Evolutionary conservation across 2,888 invertebrate genomes (phyloP), one percentile per base, ranked within the genome.

Genomic region (Leucozona laternaria): DNA sequence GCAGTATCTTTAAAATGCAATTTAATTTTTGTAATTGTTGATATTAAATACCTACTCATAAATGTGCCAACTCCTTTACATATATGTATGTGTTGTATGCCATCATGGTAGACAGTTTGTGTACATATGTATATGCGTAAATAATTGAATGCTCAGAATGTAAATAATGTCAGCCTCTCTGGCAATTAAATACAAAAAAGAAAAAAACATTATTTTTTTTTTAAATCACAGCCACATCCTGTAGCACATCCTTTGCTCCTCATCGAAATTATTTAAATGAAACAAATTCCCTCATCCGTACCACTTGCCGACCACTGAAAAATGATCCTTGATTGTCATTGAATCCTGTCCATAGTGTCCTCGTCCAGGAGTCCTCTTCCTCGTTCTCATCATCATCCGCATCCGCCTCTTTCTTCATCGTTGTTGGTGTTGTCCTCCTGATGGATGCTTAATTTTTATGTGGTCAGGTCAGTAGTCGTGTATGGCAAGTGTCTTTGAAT

Each of bases 321-420:
- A 68, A 68, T 62, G 71, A 81, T 80, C 72, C 81, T 80, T 81
- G 80, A 77, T 77, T 77, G 77, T 78, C 80, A 81, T 78, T 85
- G 80, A 85, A 57, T 72, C 43, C 58, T 62, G n/a, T 25, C 58
- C 50, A 34, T 15, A 25, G 22, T 25, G 53, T 15, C 48, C 31
- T 66, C 28, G 17, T 31, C 6, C 17, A 22, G 22, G 22, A 20
- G 4, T 25, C 4, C n/a, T n/a, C n/a, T n/a, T n/a, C 40, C 25
- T 62, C 25, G 10, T 28, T 1, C n/a, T 37, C 60, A 8, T 40
- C 13, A 13, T 48, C 20, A 37, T 60, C n/a, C 28, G 15, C n/a
- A 25, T 25, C n/a, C 53, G 15, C 50, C 3, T 22, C 34, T 15
- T 58, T 22, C 15, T 37, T 22, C 20, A 4, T 20, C 20, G 10